Conservation (phyloP, 2,888 invertebrate species). For the Aromia moschata region DNA sequence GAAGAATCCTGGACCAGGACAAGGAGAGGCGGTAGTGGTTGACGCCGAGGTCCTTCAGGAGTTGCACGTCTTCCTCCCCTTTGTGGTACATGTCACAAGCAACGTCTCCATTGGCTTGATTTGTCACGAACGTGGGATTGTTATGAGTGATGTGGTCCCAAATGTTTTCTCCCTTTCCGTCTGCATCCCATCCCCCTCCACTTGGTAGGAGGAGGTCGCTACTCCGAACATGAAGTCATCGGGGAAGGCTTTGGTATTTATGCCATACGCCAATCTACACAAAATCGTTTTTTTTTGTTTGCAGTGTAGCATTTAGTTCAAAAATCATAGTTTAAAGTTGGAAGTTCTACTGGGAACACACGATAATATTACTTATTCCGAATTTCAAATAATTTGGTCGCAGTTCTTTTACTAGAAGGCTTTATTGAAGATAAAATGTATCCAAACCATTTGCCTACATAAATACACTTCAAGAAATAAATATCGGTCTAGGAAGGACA, state of each 20-base stretch:
- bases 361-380: background rate
- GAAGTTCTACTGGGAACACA: background rate
- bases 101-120: constrained; percentile 68
- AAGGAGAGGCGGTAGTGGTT: constrained; percentile 77
- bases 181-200: constrained; percentile 43
- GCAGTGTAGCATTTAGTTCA: too few relatives aligned
- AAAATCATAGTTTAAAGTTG: background rate
- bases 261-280: background rate
- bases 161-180: constrained; percentile 70
- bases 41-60: constrained; percentile 71
- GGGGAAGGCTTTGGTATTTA: constrained; percentile 18
- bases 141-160: constrained; percentile 73
- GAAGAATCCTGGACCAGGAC: constrained; percentile 80
- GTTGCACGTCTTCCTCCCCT: constrained; percentile 69
- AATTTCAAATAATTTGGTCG: background rate
- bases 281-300: too few relatives aligned
- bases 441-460: background rate
- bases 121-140: constrained; percentile 64
- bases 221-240: constrained; percentile 36
- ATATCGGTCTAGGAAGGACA: too few relatives aligned
- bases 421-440: background rate
- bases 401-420: background rate
- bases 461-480: too few relatives aligned
- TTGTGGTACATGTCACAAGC: constrained; percentile 74
- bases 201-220: constrained; percentile 40